phyloP scores from a whole-genome alignment of 1,140 invertebrate genomes.

The Drosophila baimaii region DNA sequence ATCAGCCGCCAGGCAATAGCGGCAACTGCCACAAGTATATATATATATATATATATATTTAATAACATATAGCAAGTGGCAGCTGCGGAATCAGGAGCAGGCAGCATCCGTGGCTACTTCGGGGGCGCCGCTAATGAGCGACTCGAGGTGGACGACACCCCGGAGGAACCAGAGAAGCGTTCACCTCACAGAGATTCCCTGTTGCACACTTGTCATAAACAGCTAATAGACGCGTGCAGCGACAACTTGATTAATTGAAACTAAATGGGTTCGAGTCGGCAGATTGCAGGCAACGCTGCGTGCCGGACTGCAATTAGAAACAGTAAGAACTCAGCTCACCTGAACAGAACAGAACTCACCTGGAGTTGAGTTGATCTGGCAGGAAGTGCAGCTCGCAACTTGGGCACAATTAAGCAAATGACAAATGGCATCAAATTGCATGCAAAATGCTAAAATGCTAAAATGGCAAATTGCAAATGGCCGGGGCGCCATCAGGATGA shows the following conservation, averaged over 20 bases:
- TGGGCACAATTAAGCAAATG: conserved; percentile 80
- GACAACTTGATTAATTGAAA: conserved; percentile 81
- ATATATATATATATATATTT: conserved; percentile 59
- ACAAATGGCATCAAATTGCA: conserved; percentile 81
- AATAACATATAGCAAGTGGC: conserved; percentile 35
- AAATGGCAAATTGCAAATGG: conserved; percentile 56
- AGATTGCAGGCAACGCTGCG: conserved; percentile 35
- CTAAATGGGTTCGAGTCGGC: conserved; percentile 60
- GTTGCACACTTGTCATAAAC: conserved; percentile 65
- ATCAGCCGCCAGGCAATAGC: conserved; percentile 61
- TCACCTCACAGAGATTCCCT: conserved; percentile 32
- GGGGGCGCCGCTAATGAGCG: conserved; percentile 75
- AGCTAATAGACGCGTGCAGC: conserved; percentile 78
- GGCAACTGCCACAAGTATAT: conserved; percentile 62
- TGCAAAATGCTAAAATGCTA: conserved; percentile 65
- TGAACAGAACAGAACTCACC: conserved; percentile 4
- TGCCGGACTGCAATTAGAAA: conserved; percentile 53
- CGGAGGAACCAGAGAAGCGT: conserved; percentile 12
- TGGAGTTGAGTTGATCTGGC: conserved; percentile 19
- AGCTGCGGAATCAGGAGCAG: conserved; percentile 9
- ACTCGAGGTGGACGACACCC: conserved; percentile 34
- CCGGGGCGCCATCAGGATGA: conserved; percentile 46
- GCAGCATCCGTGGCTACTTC: conserved; percentile 27
- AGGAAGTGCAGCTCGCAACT: conserved; percentile 43
- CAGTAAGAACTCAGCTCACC: conserved; percentile 34